These are phyloP conservation scores for Hemibagrus wyckioides DNA, from an alignment of 2,113 vertebrate species.

Conservation along the genomic window DNA sequence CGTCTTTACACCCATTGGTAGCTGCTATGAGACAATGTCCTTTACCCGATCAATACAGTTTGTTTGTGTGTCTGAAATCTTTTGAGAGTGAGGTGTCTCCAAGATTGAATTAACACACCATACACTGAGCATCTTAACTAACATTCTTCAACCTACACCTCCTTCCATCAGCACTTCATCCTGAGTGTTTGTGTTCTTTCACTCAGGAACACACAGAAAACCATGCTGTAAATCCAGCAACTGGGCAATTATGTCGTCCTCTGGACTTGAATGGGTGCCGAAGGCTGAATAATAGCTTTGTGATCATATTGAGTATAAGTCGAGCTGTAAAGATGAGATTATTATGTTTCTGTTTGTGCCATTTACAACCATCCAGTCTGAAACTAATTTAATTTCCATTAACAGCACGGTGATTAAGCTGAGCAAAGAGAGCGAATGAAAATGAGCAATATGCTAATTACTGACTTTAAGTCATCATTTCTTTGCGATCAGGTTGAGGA, in stretches of 20 bases:
- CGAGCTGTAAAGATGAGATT: conserved; percentile 2
- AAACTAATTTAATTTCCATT: conserved; percentile 30
- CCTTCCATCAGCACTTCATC: not conserved
- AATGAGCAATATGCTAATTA: conserved; percentile 6
- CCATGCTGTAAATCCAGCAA: conserved; percentile 3
- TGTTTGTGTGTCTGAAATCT: not conserved
- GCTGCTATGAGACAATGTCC: not conserved
- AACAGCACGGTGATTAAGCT: not conserved
- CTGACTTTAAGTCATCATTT: not conserved
- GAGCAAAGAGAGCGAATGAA: not conserved
- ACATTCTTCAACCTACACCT: not conserved
- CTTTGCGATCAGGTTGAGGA: not conserved
- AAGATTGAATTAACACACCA: not conserved
- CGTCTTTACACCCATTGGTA: not conserved
- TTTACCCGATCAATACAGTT: not conserved
- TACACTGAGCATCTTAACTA: not conserved
- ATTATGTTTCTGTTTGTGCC: conserved; percentile 15
- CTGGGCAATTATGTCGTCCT: not conserved
- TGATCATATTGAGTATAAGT: not conserved
- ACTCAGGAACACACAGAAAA: not conserved
- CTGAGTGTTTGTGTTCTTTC: not conserved
- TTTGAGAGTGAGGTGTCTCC: not conserved
- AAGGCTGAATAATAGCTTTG: conserved; percentile 20
- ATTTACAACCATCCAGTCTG: conserved; percentile 20
- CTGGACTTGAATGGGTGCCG: not conserved